Percentiles rank a stretch among this genome's conserved stretches.
Conservation (phyloP, 2,888 invertebrate genomes). For the Saturnia pavonia region DNA sequence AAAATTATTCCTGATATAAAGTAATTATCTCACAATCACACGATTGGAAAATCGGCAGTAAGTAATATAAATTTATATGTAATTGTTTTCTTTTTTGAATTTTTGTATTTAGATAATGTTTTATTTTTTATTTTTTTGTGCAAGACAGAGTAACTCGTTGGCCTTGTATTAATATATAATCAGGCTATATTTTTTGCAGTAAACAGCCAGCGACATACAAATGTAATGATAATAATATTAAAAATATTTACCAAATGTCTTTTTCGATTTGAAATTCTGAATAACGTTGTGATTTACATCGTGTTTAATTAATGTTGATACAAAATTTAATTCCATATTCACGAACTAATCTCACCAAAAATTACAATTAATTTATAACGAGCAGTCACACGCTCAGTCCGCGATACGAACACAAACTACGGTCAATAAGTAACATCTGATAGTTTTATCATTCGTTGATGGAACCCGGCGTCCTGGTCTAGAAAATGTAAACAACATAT, state of each 20-base stretch:
- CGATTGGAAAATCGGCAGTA: too few species aligned
- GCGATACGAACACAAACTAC: slow-evolving; percentile 51
- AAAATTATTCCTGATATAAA: too few species aligned
- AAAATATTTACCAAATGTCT: slow-evolving; percentile 67
- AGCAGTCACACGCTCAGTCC: slow-evolving; percentile 44
- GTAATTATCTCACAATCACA: too few species aligned
- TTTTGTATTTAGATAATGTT: too few species aligned
- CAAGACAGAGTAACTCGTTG: too few species aligned
- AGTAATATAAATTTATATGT: too few species aligned
- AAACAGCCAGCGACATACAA: not conserved
- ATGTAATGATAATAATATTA: not conserved
- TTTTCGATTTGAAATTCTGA: slow-evolving; percentile 77
- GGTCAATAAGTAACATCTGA: slow-evolving; percentile 54
- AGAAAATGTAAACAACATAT: slow-evolving; percentile 48
- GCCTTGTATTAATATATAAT: not conserved
- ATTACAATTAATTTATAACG: slow-evolving; percentile 18
- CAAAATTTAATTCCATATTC: slow-evolving; percentile 73
- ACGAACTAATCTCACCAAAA: slow-evolving; percentile 24
- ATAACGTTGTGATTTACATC: slow-evolving; percentile 78
- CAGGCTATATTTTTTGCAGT: not conserved
- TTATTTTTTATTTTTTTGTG: too few species aligned
- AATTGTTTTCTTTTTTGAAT: too few species aligned
- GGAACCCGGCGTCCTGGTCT: slow-evolving; percentile 34
- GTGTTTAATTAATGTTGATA: slow-evolving; percentile 71
- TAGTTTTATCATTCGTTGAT: slow-evolving; percentile 57